Conservation (phyloP, 1,140 invertebrate species). For the Solenopsis fugax region DNA sequence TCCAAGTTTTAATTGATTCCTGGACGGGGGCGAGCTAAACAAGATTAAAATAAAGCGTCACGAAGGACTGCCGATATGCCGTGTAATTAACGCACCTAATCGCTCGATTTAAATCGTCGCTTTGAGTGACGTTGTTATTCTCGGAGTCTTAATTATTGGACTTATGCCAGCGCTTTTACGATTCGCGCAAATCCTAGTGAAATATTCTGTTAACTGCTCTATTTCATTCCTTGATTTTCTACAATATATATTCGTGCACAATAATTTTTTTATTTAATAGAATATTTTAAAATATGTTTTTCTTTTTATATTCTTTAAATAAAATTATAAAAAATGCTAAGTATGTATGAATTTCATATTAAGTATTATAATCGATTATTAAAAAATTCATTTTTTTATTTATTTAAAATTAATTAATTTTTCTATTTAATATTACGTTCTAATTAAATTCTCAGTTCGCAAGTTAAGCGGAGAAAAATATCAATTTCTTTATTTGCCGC, state of each 20-base stretch:
- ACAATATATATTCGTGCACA: neutral
- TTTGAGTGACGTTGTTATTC: slow-evolving; percentile 26
- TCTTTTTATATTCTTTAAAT: too few species aligned
- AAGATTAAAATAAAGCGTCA: slow-evolving; percentile 45
- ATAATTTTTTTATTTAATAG: neutral
- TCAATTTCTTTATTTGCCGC: neutral
- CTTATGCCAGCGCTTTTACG: neutral
- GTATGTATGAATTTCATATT: too few species aligned
- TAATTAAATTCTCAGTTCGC: neutral
- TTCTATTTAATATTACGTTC: neutral
- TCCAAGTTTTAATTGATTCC: slow-evolving; percentile 57
- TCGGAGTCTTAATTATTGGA: slow-evolving; percentile 16
- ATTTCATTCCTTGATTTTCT: neutral
- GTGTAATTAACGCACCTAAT: slow-evolving; percentile 51
- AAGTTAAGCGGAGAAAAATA: neutral
- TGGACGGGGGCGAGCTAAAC: neutral
- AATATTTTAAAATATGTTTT: neutral
- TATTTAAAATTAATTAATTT: neutral
- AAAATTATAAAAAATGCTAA: too few species aligned
- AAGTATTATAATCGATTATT: neutral
- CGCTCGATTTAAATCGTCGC: slow-evolving; percentile 7
- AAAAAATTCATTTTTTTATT: neutral
- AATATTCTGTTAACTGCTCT: slow-evolving; percentile 14
- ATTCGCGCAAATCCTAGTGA: neutral
- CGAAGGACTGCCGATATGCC: slow-evolving; percentile 1